Base-by-base conservation (phyloP, 2,888 invertebrate genomes). In the Mimumesa dahlbomi region DNA sequence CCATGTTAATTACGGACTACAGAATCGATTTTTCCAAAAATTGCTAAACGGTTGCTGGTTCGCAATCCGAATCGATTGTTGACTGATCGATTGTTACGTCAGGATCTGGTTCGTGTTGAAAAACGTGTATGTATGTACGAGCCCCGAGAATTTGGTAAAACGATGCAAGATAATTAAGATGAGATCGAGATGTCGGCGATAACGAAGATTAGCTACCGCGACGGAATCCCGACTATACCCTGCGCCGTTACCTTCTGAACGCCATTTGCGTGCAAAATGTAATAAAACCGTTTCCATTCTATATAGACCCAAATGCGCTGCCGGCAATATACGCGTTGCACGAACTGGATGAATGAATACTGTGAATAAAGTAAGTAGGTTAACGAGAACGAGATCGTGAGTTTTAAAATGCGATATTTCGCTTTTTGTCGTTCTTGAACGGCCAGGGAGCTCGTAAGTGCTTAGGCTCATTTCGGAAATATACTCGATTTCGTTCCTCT, bases 1-100 rank as follows among this genome's bases (percentile, higher is more conserved):
- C 73, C 73, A 67, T 61, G 62, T 73, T 73, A 73, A 73, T 73
- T 73, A 67, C 49, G 54, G 54, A n/a, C n/a, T n/a, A n/a, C n/a
- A 31, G 68, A 46, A 74, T 73, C 68, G 73, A 68, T 73, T 63
- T 57, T 49, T 52, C 59, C 42, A 34, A 63, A 59, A 72, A 73
- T 50, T 61, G 64, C 68, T 63, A 63, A 63, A 66, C 68, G 61
- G 73, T 63, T 59, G 63, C 45, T 56, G 63, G 52, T 61, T 64
- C 73, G 34, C 58, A 19, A 21, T 38, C 14, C 11, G 19, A 21
- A 21, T 13, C 21, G 21, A 7, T 2, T 14, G 34, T 49, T 34
- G 54, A 53, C 38, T 53, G 71, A 53, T 72, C 73, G 73, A 48
- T 68, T 63, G 58, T n/a, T 13, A 18, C 57, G 6, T 65, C 57